Evolutionary conservation across 2,113 vertebrate genomes (phyloP), one percentile per base, ranked within the genome.

Genomic region (Silurus glanis): DNA sequence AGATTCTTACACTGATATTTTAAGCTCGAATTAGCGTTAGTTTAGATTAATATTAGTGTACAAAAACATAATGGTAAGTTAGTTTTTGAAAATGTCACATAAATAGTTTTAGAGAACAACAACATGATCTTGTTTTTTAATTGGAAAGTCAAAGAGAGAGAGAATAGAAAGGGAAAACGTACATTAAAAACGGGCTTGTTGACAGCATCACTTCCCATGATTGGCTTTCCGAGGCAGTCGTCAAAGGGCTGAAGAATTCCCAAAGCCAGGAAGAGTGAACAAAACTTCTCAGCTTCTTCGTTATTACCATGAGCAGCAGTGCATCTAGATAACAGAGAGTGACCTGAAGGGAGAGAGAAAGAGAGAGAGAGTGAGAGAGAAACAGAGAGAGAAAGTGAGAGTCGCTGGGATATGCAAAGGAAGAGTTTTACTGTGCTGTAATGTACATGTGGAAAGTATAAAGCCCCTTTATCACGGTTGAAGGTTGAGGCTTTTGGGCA

Each of bases 161-260:
- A 69, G 9, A 79, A 28, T 74, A 19, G 53, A 8, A 51, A 2
- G 51, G 7, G 6, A 56, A 17, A 23, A 25, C 96, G 94, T 93
- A 97, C 96, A 85, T 96, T 94, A 88, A 96, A 96, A 0, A 92
- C 91, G 5, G 94, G 93, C 0, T 93, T 92, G 67, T 91, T 92
- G 86, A 93, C 91, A 37, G 92, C 92, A 17, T 91, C 81, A 2
- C 86, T 93, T 90, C 93, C 95, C 83, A 87, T 86, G 74, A 94
- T 93, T 0, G 95, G 94, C 12, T 96, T 95, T 92, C 93, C 91
- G 93, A 96, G 95, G 91, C 95, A 96, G 90, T 96, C 94, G 0
- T 94, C 94, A 82, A 97, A 96, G 3, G 96, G 96, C 67, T 96
- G 95, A 0, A 97, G 89, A 14, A 97, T 95, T 16, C 96, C 96